Evolutionary conservation across 2,113 vertebrate genomes (phyloP), one percentile per base, ranked within the genome.

Genomic region (Tamias sibiricus): DNA sequence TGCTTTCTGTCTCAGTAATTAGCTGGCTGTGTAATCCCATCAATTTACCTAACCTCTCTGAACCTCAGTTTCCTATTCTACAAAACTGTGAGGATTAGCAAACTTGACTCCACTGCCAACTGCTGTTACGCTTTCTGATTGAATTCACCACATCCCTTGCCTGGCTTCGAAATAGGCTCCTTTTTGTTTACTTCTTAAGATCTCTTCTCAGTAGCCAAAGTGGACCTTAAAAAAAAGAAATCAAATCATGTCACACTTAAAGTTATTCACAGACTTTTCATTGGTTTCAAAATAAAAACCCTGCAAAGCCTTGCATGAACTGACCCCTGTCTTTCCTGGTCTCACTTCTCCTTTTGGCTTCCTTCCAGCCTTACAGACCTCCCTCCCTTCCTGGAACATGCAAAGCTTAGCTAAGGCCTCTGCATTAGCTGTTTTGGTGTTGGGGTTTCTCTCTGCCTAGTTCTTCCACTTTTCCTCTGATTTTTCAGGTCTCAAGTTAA

Each of bases 201-300:
- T 94, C 54, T 94, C 26, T 30, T 82, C 44, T 92, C 37, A 85
- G 42, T 35, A 40, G 8, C 28, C 52, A 87, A 86, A 81, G 44
- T 66, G 47, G 44, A 86, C 52, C 71, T 97, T 44, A 84, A 57
- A 86, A 91, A 91, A 42, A 42, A 6, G 8, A 88, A 90, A 82
- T 76, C 32, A 90, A 59, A 82, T 72, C 24, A 52, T 8, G 8
- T 79, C 28, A 83, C 42, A 84, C 17, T 79, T 74, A 91, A 59
- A 81, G 91, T 79, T 59, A 64, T 88, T 83, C 44, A 14, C 71
- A 94, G 57, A 74, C 42, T 32, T 96, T 95, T 66, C 68, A 37
- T 16, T 95, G 52, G 49, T 40, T 89, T 64, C 40, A 35, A 42
- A 64, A 69, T 69, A 84, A 96, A 96, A 81, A 75, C 71, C 37